These are phyloP conservation scores for Caenorhabditis tropicalis DNA, from an alignment of 1,140 invertebrate species.

Conservation along the genomic window DNA sequence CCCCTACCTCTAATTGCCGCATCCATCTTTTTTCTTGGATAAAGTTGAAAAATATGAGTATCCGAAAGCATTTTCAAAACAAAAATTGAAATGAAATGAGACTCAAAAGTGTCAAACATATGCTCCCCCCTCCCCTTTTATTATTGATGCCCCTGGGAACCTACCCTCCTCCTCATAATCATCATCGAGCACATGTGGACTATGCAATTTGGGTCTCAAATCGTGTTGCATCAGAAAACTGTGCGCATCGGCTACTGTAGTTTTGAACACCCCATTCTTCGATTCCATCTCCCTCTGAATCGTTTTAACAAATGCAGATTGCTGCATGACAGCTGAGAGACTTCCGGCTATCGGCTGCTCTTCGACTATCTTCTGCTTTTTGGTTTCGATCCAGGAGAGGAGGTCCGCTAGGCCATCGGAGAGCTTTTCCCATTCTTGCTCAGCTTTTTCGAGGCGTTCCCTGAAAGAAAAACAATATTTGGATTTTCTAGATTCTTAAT, in stretches of 20 bases:
- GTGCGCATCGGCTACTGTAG: slow-evolving; percentile 63
- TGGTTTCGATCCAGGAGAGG: slow-evolving; percentile 64
- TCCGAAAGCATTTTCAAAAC: too few species aligned
- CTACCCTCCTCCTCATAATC: slow-evolving; percentile 48
- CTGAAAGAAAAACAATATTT: slow-evolving; percentile 50
- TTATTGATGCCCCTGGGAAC: too few species aligned
- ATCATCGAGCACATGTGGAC: slow-evolving; percentile 58
- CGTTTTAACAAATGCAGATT: slow-evolving; percentile 31
- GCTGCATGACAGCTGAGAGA: slow-evolving; percentile 41
- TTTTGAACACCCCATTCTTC: slow-evolving; percentile 60
- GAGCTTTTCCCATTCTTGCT: slow-evolving; percentile 69
- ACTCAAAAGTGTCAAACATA: too few species aligned
- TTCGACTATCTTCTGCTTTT: slow-evolving; percentile 57
- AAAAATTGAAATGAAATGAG: too few species aligned
- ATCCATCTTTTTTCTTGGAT: not conserved
- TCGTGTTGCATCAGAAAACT: slow-evolving; percentile 70
- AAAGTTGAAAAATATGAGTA: too few species aligned
- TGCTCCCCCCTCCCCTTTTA: too few species aligned
- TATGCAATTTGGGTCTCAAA: slow-evolving; percentile 64
- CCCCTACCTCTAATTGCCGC: not conserved
- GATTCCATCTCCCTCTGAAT: slow-evolving; percentile 63
- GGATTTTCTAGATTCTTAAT: not conserved
- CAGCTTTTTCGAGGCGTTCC: slow-evolving; percentile 67
- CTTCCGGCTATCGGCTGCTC: slow-evolving; percentile 49
- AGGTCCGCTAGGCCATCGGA: slow-evolving; percentile 62